These are phyloP conservation scores for Numenius phaeopus DNA, from an alignment of 2,797 vertebrate species.

Conservation along the genomic window DNA sequence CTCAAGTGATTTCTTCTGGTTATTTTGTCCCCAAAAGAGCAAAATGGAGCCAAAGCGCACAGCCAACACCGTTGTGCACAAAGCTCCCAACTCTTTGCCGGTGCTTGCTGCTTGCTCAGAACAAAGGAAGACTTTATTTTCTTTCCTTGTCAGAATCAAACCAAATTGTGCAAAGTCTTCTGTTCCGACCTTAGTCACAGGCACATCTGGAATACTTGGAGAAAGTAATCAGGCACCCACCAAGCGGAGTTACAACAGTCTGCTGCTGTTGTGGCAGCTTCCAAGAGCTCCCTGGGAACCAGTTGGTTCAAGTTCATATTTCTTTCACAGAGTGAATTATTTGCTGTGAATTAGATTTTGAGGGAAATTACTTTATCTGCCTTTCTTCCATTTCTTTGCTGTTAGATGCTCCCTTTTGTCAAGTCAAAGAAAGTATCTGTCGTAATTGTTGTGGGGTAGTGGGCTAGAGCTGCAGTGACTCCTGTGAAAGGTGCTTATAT, in stretches of 20 bases:
- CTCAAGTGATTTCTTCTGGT: not conserved
- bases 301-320: not conserved
- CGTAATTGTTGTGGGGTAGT: fast-evolving
- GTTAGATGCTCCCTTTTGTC: not conserved
- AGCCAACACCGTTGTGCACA: not conserved
- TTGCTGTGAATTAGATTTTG: not conserved
- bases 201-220: not conserved
- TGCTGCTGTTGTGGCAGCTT: not conserved
- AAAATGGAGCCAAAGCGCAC: not conserved
- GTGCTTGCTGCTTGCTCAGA: not conserved
- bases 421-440: not conserved
- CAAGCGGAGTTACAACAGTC: not conserved
- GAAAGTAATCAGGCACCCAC: not conserved
- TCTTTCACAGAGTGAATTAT: not conserved
- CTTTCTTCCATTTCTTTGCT: not conserved
- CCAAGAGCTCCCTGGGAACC: not conserved
- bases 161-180: not conserved
- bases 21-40: not conserved
- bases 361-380: not conserved
- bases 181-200: fast-evolving
- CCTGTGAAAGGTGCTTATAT: not conserved
- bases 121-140: not conserved
- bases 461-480: not conserved
- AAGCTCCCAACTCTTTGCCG: not conserved
- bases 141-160: not conserved